Evolutionary conservation across 2,888 invertebrate species (phyloP).

Genomic region (Microplitis manilae): DNA sequence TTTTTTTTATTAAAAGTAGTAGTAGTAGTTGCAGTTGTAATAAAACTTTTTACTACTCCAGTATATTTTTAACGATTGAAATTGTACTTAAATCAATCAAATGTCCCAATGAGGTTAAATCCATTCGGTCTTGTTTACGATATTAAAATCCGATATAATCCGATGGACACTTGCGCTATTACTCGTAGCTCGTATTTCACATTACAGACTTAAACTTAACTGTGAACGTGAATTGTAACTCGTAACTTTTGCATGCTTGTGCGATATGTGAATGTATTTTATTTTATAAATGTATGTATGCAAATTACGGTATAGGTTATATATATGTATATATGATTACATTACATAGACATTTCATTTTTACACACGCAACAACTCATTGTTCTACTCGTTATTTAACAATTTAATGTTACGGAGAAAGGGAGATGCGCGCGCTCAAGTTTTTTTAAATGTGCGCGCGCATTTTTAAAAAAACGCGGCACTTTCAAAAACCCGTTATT

Average conservation of each 20-base stretch:
- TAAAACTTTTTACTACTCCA: background rate
- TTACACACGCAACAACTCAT: background rate
- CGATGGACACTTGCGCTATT: slow-evolving; percentile 12
- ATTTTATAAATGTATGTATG: background rate
- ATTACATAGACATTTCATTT: background rate
- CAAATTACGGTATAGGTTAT: too few relatives aligned
- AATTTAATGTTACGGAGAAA: background rate
- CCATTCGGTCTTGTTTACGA: slow-evolving; percentile 17
- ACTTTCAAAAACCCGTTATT: background rate
- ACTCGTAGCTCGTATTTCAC: background rate
- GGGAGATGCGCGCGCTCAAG: background rate
- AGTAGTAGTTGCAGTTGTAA: too few relatives aligned
- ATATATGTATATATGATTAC: background rate
- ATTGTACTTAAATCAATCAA: background rate
- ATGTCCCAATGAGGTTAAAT: slow-evolving; percentile 29
- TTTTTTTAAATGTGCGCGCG: background rate
- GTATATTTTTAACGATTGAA: background rate
- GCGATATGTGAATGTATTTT: background rate
- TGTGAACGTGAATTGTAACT: background rate
- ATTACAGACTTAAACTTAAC: background rate
- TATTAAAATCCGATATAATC: slow-evolving; percentile 18
- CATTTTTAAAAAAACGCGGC: background rate
- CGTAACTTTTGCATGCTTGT: background rate
- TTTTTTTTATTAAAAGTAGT: too few relatives aligned
- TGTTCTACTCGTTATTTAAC: background rate